Evolutionary conservation across 2,888 invertebrate genomes (phyloP).

Genomic region (Trichogramma dendrolimi): DNA sequence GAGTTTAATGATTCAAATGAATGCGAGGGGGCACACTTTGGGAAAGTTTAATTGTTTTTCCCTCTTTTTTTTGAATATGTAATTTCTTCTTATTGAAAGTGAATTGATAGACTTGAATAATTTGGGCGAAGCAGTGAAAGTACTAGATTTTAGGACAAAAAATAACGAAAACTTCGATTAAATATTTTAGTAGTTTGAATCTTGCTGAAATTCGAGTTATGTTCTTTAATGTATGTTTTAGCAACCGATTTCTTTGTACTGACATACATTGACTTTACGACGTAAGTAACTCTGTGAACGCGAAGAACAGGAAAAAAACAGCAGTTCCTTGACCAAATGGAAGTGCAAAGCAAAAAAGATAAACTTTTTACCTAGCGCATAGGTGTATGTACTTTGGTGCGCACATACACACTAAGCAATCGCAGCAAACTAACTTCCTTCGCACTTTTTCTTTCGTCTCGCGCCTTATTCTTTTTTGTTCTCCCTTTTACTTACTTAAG

Average conservation of each 20-base stretch:
- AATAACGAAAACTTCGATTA: too few species aligned
- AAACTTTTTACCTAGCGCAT: not conserved
- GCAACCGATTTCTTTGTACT: too few species aligned
- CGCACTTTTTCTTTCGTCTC: slow-evolving; percentile 18
- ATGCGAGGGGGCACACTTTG: too few species aligned
- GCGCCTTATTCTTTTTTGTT: slow-evolving; percentile 18
- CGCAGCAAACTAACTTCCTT: slow-evolving; percentile 27
- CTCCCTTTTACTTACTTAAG: slow-evolving; percentile 7
- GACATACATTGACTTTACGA: too few species aligned
- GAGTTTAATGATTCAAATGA: too few species aligned
- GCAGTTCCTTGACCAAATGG: too few species aligned
- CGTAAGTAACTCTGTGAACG: too few species aligned
- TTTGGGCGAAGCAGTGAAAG: not conserved
- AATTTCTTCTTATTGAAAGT: not conserved
- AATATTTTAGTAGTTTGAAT: too few species aligned
- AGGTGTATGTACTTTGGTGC: not conserved
- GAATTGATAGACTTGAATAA: not conserved
- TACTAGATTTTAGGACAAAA: not conserved
- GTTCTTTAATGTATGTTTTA: too few species aligned
- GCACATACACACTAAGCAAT: slow-evolving; percentile 11
- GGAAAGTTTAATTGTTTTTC: too few species aligned
- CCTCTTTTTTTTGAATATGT: not conserved
- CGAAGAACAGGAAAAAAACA: too few species aligned
- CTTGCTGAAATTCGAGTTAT: too few species aligned
- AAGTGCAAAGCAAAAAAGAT: not conserved